Conservation (phyloP, 2,113 vertebrate species). For the Recurvirostra avosetta region DNA sequence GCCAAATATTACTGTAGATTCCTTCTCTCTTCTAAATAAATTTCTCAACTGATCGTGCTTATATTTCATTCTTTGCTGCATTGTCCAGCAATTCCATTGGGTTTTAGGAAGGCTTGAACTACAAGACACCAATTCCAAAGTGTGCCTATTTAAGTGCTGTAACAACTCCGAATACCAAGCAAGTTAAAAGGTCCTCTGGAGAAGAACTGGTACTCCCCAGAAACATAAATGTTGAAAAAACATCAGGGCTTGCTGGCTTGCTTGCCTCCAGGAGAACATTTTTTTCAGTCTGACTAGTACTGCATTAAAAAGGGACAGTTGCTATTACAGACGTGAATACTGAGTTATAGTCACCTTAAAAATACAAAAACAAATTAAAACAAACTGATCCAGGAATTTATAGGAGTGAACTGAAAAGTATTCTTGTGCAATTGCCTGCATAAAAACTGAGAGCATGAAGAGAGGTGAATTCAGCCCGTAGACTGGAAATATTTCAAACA, state of each 20-base stretch:
- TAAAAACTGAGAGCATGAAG: not conserved
- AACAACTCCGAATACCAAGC: constrained; percentile 27
- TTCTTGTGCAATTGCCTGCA: not conserved
- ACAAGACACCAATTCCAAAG: not conserved
- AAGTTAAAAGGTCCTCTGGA: constrained; percentile 3
- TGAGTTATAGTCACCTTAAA: not conserved
- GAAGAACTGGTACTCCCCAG: not conserved
- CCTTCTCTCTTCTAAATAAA: not conserved
- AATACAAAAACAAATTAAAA: not conserved
- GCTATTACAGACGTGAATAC: not conserved
- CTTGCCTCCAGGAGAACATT: not conserved
- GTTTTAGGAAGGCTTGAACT: not conserved
- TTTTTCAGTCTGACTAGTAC: not conserved
- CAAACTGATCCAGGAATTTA: not conserved
- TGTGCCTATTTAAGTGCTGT: not conserved
- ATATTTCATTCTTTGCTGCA: not conserved
- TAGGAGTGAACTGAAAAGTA: not conserved
- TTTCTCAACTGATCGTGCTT: not conserved
- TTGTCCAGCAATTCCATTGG: rapidly evolving
- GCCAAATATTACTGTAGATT: not conserved
- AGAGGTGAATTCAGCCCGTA: not conserved
- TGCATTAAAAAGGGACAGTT: not conserved
- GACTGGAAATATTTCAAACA: not conserved
- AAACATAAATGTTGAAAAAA: constrained; percentile 32
- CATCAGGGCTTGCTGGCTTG: not conserved